Evolutionary conservation across 2,888 invertebrate genomes (phyloP).

Genomic region (Cephonodes hylas): DNA sequence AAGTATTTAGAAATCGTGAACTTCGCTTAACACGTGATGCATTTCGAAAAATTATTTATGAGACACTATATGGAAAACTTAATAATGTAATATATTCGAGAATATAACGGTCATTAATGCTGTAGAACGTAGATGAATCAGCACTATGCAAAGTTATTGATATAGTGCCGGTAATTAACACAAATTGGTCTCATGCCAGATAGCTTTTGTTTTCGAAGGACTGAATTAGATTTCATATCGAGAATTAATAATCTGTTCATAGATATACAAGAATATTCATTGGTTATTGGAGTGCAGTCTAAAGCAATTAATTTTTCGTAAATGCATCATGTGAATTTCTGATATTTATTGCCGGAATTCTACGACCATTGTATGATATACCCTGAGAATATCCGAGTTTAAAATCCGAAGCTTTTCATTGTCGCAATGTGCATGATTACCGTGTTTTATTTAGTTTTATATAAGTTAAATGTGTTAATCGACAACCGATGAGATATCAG

Average conservation of each 20-base stretch:
- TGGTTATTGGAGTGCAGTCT: not conserved
- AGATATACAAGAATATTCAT: not conserved
- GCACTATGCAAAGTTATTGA: not conserved
- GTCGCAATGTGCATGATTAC: slow-evolving; percentile 5
- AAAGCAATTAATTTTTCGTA: not conserved
- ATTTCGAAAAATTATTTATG: not conserved
- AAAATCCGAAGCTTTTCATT: not conserved
- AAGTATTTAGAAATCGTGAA: not conserved
- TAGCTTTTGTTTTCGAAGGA: not conserved
- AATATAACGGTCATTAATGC: not conserved
- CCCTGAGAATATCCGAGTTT: not conserved
- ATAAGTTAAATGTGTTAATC: not conserved
- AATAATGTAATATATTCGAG: not conserved
- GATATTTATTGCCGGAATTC: not conserved
- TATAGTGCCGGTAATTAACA: not conserved
- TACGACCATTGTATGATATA: slow-evolving; percentile 4
- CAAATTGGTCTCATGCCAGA: not conserved
- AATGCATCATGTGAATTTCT: not conserved
- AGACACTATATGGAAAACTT: not conserved
- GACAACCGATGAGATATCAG: not conserved
- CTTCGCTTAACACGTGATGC: not conserved
- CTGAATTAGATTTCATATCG: not conserved
- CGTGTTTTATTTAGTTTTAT: not conserved
- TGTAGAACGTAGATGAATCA: not conserved
- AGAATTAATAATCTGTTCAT: not conserved